Conservation (phyloP, 2,113 vertebrate species). For the Kryptolebias marmoratus region DNA sequence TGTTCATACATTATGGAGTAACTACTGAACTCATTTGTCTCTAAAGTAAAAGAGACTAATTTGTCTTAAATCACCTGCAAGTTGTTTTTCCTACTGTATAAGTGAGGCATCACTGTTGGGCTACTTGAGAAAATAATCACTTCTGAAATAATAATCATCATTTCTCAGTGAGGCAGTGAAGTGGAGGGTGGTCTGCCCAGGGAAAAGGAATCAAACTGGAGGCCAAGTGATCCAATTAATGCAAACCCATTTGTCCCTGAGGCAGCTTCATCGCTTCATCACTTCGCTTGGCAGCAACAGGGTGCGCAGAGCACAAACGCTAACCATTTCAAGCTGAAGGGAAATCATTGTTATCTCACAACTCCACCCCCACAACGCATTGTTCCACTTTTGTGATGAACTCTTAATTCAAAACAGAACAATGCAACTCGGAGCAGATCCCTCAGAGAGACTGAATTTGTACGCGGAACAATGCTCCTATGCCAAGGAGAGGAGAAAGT, state of each 20-base stretch:
- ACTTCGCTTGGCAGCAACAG: constrained; percentile 44
- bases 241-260: constrained; percentile 50
- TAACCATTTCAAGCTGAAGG: constrained; percentile 57
- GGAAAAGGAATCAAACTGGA: constrained; percentile 36
- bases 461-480: constrained; percentile 35
- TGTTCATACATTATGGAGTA: too few relatives aligned
- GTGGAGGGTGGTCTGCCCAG: constrained; percentile 3
- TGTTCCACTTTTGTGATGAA: constrained; percentile 57
- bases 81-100: constrained; percentile 10
- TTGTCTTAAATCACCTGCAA: not conserved
- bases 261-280: constrained; percentile 37
- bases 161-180: constrained; percentile 25
- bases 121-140: constrained; percentile 14
- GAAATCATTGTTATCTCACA: constrained; percentile 58
- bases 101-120: not conserved
- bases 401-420: constrained; percentile 69
- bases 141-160: constrained; percentile 29
- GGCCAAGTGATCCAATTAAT: constrained; percentile 34
- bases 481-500: constrained; percentile 20
- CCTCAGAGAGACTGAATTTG: constrained; percentile 1
- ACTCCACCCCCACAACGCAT: constrained; percentile 59
- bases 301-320: constrained; percentile 20
- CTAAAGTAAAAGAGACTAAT: not conserved
- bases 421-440: constrained; percentile 54
- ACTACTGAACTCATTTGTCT: too few relatives aligned